These are phyloP conservation scores for Schizothorax lantsangensis DNA, from an alignment of 2,797 vertebrate genomes.

Conservation along the genomic window DNA sequence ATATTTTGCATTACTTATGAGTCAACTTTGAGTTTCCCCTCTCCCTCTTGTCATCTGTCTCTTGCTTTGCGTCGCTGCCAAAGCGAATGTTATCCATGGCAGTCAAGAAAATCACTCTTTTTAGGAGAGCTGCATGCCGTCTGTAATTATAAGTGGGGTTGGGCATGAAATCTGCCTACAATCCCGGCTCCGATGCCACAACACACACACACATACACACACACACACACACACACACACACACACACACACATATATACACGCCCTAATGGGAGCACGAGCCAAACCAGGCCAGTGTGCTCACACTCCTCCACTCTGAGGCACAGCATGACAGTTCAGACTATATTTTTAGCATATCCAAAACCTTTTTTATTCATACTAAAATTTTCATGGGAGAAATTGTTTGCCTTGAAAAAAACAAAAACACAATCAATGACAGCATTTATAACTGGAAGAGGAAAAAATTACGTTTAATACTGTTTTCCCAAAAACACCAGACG, in stretches of 20 bases:
- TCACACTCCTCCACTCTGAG: slow-evolving; percentile 36
- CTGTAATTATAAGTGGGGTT: slow-evolving; percentile 82
- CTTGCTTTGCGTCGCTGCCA: slow-evolving; percentile 61
- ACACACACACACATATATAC: too few species aligned
- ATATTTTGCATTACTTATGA: slow-evolving; percentile 63
- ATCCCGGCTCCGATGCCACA: slow-evolving; percentile 74
- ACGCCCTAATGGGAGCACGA: slow-evolving; percentile 62
- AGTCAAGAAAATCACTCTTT: slow-evolving; percentile 72
- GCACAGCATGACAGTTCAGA: slow-evolving; percentile 51
- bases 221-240: slow-evolving; percentile 62
- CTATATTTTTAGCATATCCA: slow-evolving; percentile 52
- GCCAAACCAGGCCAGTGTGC: slow-evolving; percentile 66
- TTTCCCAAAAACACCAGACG: slow-evolving; percentile 18
- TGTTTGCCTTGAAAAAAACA: slow-evolving; percentile 49
- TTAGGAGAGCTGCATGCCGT: slow-evolving; percentile 77
- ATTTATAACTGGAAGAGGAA: slow-evolving; percentile 38
- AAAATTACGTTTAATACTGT: not conserved
- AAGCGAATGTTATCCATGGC: slow-evolving; percentile 68
- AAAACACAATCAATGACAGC: slow-evolving; percentile 54
- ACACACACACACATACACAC: slow-evolving; percentile 66
- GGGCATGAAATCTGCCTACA: slow-evolving; percentile 69
- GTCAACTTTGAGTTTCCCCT: slow-evolving; percentile 53
- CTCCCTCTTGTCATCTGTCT: slow-evolving; percentile 60
- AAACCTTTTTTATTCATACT: slow-evolving; percentile 55
- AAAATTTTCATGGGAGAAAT: slow-evolving; percentile 53